Evolutionary conservation across 2,797 vertebrate species (phyloP).

Genomic region (Macropus fuliginosus): DNA sequence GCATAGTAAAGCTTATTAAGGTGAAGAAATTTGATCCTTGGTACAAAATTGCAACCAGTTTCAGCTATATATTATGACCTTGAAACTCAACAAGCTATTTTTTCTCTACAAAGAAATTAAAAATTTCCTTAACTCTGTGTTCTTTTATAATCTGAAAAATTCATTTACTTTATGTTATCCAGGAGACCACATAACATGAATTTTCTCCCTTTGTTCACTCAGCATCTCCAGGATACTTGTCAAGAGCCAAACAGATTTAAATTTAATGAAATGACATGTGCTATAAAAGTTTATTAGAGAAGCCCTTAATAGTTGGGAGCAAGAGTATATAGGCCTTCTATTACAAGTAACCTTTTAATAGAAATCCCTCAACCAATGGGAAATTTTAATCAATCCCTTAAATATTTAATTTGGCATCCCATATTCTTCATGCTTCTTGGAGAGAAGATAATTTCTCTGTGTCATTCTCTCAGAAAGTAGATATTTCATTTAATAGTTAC

Average conservation of each 20-base stretch:
- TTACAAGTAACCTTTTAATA: slow-evolving; percentile 79
- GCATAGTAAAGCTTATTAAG: slow-evolving; percentile 54
- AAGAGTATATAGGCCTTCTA: slow-evolving; percentile 71
- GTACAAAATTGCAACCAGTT: slow-evolving; percentile 48
- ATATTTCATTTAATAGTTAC: neutral
- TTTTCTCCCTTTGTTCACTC: slow-evolving; percentile 58
- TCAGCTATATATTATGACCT: slow-evolving; percentile 68
- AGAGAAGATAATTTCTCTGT: slow-evolving; percentile 20
- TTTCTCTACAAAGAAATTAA: slow-evolving; percentile 54
- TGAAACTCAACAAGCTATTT: slow-evolving; percentile 70
- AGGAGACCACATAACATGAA: slow-evolving; percentile 62
- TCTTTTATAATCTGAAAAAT: neutral
- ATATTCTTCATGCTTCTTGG: slow-evolving; percentile 56
- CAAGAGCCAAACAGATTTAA: slow-evolving; percentile 76
- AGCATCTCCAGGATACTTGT: slow-evolving; percentile 65
- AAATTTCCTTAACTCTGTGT: slow-evolving; percentile 25
- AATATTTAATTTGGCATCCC: slow-evolving; percentile 72
- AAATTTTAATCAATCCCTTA: slow-evolving; percentile 71
- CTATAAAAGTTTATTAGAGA: slow-evolving; percentile 81
- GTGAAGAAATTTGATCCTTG: slow-evolving; percentile 52
- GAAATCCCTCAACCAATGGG: slow-evolving; percentile 74
- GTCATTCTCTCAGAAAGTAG: slow-evolving; percentile 11
- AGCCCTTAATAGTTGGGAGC: slow-evolving; percentile 73
- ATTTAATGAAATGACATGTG: slow-evolving; percentile 74
- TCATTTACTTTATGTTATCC: slow-evolving; percentile 76